Conservation (phyloP, 2,113 vertebrate genomes). For the Semnornis frantzii region DNA sequence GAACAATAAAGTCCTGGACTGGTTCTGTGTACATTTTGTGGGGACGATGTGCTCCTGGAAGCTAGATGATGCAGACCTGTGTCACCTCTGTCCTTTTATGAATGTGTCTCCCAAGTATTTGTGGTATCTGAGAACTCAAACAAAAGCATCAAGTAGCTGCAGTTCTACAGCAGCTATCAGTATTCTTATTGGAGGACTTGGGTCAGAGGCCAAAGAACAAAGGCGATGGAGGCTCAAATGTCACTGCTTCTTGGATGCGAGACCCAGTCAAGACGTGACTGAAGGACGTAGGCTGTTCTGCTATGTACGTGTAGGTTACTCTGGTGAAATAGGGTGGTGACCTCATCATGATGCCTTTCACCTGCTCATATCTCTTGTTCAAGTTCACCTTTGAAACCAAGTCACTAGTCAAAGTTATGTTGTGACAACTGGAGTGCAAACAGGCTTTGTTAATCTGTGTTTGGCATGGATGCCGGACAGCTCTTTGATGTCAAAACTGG, state of each 20-base stretch:
- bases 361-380: background rate
- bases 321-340: background rate
- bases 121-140: background rate
- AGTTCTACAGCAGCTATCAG: background rate
- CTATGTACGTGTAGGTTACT: background rate
- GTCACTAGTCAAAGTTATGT: background rate
- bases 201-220: slow-evolving; percentile 16
- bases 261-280: background rate
- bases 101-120: background rate
- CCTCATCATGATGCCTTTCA: background rate
- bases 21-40: background rate
- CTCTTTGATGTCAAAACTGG: background rate
- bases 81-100: background rate
- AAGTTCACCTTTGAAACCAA: slow-evolving; percentile 47
- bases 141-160: background rate
- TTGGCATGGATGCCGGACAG: background rate
- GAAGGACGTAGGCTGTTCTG: background rate
- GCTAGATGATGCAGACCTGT: background rate
- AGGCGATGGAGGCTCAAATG: background rate
- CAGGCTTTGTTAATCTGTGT: background rate
- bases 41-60: background rate
- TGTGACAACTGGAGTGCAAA: slow-evolving; percentile 20
- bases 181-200: background rate
- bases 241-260: background rate
- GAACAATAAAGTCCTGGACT: background rate